Base-by-base conservation (phyloP, 53 echinoderm and acorn worm species). In the Paracentrotus lividus region DNA sequence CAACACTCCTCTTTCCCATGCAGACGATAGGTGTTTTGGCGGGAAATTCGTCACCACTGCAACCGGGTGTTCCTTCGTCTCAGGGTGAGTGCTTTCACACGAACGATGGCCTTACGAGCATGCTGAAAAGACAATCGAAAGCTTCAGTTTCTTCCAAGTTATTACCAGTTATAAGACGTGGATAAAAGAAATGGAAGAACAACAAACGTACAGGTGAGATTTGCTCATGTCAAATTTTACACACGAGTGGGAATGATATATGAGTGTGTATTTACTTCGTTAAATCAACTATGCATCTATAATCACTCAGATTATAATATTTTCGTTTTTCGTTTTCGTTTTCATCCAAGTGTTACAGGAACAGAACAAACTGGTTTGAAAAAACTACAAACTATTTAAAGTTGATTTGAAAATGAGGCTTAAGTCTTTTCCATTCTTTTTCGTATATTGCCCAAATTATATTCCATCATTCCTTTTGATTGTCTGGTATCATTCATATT, bases 1-100 rank as follows among this genome's bases (percentile, higher is more conserved):
- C 57, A 43, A 40, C 44, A 43, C 60, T 89, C 44, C 42, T 56
- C 64, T 59, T 10, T 64, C 8, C 60, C 57, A 36, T 8, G 21
- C 64, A 89, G 89, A 43, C 43, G 61, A 38, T 23, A 89, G 89
- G 89, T 89, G 89, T 89, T 89, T 89, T 59, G 60, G 89, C 89
- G 89, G 89, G 59, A 89, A 89, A 60, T 89, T 89, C 64, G 65
- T 60, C 89, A 89, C 89, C 89, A 44, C 43, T 43, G n/a, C 59
- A 40, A 61, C 89, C 89, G 89, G 89, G 89, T 89, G 89, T 89
- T 61, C n/a, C n/a, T n/a, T n/a, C 64, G 89, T 89, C 60, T 89
- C 56, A 33, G 21, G 64, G 89, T 61, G 89, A 43, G 21, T 89
- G 27, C 8, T 87, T 89, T 89, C 89, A 89, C 89, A 89, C 89